These are phyloP conservation scores for Drosophila saltans DNA, from an alignment of 1,140 invertebrate genomes.

Conservation along the genomic window DNA sequence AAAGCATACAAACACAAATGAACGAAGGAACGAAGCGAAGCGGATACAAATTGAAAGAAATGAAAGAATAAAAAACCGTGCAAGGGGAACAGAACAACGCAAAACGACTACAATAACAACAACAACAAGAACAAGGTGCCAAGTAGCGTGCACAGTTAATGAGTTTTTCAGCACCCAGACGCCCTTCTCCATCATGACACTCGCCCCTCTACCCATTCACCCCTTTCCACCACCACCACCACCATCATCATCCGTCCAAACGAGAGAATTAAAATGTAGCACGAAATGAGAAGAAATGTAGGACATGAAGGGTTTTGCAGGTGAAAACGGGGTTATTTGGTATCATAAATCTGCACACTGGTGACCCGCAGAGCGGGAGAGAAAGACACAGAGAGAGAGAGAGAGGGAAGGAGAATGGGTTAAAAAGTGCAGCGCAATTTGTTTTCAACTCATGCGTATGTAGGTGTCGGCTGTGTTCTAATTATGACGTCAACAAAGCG, in stretches of 20 bases:
- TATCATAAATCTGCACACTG: conserved; percentile 72
- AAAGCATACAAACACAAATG: conserved; percentile 40
- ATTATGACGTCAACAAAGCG: conserved; percentile 64
- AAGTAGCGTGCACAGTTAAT: conserved; percentile 81
- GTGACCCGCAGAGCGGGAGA: conserved; percentile 33
- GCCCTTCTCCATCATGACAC: neutral
- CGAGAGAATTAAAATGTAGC: conserved; percentile 74
- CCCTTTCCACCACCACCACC: neutral
- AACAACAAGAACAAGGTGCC: conserved; percentile 60
- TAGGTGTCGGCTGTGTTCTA: conserved; percentile 51
- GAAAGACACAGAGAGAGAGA: neutral
- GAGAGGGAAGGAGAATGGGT: neutral
- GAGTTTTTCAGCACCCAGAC: conserved; percentile 65
- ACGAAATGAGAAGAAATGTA: conserved; percentile 74
- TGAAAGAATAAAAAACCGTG: conserved; percentile 20
- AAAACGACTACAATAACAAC: conserved; percentile 14
- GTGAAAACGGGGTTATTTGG: conserved; percentile 59
- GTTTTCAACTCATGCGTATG: conserved; percentile 63
- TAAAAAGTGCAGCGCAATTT: conserved; percentile 71
- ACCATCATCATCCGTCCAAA: neutral
- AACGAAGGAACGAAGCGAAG: conserved; percentile 39
- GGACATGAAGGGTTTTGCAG: conserved; percentile 57
- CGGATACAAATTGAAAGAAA: conserved; percentile 59
- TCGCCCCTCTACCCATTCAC: neutral
- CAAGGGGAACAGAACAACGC: conserved; percentile 17